Evolutionary conservation across 2,797 vertebrate genomes (phyloP).

Genomic region (Geotrypetes seraphini): DNA sequence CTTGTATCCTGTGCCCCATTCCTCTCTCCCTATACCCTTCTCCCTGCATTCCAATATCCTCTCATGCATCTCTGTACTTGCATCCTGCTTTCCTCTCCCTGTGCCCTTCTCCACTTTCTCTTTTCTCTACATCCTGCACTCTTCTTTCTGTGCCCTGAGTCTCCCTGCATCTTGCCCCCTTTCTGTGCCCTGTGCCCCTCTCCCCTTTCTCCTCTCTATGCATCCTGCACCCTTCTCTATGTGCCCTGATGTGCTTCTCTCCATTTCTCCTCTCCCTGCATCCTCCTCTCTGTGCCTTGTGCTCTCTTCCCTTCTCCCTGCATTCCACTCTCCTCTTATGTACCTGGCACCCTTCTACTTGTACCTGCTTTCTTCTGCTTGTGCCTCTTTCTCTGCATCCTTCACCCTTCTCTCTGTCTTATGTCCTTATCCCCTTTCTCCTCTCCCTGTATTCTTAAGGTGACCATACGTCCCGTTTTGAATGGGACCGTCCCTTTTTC

Average conservation of each 20-base stretch:
- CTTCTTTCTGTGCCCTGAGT: not conserved
- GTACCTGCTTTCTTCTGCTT: no score
- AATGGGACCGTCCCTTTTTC: no score
- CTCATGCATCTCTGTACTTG: not conserved
- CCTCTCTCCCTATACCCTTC: not conserved
- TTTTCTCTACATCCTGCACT: not conserved
- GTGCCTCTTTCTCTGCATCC: no score
- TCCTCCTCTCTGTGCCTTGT: not conserved
- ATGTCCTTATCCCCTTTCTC: no score
- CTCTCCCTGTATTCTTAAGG: no score
- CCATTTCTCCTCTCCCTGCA: not conserved
- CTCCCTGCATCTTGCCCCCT: no score
- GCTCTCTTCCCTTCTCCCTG: not conserved
- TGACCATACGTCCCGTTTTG: no score
- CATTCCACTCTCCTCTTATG: not conserved
- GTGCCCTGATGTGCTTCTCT: not conserved
- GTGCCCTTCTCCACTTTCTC: not conserved
- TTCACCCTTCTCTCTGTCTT: no score
- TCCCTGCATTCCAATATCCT: fast-evolving
- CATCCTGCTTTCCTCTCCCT: no score
- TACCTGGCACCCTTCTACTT: not conserved
- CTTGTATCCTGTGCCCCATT: not conserved
- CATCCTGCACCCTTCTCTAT: no score
- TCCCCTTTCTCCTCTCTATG: not conserved
- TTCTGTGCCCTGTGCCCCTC: not conserved